Conservation (phyloP, 2,113 vertebrate genomes). For the Amblyornis subalaris region DNA sequence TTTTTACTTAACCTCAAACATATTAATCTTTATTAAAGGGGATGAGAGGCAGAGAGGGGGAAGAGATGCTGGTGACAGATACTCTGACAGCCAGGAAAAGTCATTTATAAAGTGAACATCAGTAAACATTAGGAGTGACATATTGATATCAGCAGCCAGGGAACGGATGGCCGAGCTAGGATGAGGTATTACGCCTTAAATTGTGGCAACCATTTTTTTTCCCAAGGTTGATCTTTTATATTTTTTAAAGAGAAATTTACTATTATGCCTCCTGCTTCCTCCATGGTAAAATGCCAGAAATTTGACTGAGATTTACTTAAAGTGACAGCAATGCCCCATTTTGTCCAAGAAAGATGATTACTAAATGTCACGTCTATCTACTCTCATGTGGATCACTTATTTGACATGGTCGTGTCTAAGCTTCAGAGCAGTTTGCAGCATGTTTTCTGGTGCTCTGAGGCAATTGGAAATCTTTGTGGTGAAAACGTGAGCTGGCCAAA, state of each 20-base stretch:
- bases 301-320: constrained; percentile 33
- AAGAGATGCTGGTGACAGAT: not conserved
- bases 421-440: not conserved
- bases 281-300: constrained; percentile 13
- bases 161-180: not conserved
- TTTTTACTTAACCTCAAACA: constrained; percentile 9
- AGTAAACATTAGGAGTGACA: constrained; percentile 34
- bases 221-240: constrained; percentile 14
- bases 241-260: constrained; percentile 18
- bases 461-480: not conserved
- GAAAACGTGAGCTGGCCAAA: not conserved
- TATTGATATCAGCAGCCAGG: not conserved
- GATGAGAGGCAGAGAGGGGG: not conserved
- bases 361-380: constrained; percentile 40
- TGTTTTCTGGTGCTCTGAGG: constrained; percentile 18
- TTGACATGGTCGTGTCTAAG: constrained; percentile 24
- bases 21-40: constrained; percentile 46
- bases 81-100: constrained; percentile 20
- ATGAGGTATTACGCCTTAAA: constrained; percentile 7
- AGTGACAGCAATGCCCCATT: constrained; percentile 29
- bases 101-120: constrained; percentile 27
- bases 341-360: constrained; percentile 17
- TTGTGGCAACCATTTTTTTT: not conserved
- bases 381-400: constrained; percentile 4
- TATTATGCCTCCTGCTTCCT: not conserved